Evolutionary conservation across 2,113 vertebrate genomes (phyloP).

Genomic region (Prietella phreatophila): DNA sequence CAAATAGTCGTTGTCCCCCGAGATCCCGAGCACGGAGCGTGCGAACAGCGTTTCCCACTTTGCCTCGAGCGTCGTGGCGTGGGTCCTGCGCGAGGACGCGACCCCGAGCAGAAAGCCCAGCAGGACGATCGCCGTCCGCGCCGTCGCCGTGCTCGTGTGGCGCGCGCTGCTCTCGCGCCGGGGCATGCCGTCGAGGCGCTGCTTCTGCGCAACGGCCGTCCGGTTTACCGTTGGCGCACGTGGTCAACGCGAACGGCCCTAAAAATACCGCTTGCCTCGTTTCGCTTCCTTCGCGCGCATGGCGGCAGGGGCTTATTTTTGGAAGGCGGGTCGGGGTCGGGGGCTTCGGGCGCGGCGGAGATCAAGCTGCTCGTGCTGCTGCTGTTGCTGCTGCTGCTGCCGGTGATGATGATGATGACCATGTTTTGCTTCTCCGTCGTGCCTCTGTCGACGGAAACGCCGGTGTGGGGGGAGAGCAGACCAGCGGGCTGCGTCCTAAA

Average conservation of each 20-base stretch:
- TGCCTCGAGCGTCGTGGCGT: conserved; percentile 81
- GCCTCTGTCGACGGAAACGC: conserved; percentile 57
- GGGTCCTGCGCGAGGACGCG: conserved; percentile 79
- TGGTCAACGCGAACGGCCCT: conserved; percentile 96
- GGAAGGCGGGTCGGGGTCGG: conserved; percentile 79
- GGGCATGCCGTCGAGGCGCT: conserved; percentile 92
- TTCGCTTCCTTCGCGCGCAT: conserved; percentile 89
- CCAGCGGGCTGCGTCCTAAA: conserved; percentile 25
- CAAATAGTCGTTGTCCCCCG: conserved; percentile 93
- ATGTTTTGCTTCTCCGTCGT: conserved; percentile 72
- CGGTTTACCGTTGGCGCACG: conserved; percentile 91
- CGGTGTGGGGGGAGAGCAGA: conserved; percentile 51
- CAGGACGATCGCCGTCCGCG: conserved; percentile 80
- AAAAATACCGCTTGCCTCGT: conserved; percentile 97
- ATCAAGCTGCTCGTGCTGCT: conserved; percentile 73
- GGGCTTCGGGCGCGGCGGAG: conserved; percentile 80
- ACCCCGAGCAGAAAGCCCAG: conserved; percentile 81
- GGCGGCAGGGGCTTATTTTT: conserved; percentile 92
- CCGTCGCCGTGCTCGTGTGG: conserved; percentile 61
- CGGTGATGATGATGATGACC: conserved; percentile 68
- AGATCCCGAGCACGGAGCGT: conserved; percentile 84
- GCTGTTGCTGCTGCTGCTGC: conserved; percentile 59
- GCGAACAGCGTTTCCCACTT: conserved; percentile 85
- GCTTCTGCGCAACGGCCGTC: conserved; percentile 88
- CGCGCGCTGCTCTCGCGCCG: conserved; percentile 77